Evolutionary conservation across 1,140 invertebrate species (phyloP), one percentile per base, ranked within the genome.

Genomic region (Idris sp.): DNA sequence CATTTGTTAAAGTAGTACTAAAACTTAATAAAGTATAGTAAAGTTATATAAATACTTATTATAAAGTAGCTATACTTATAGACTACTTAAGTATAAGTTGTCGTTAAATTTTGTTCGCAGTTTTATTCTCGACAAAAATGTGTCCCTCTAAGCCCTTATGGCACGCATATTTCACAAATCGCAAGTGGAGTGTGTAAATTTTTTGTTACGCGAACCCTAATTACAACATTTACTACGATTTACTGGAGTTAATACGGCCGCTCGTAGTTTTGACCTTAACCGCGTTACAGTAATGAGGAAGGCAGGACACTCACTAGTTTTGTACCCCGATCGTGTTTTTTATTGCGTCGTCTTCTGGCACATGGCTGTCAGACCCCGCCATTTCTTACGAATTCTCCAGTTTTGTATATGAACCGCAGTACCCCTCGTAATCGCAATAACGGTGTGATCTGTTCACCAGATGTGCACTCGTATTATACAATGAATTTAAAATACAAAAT

Each of bases 381-480:
- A 48, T 65, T 80, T 76, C 71, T 74, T 40, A 74, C 44, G 71
- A 79, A 71, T 75, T 76, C 48, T 48, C 73, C 58, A 76, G 69
- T 79, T 78, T 68, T 68, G 58, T 67, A 73, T 64, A 77, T 74
- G 69, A 64, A 53, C 56, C 74, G 59, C 59, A 51, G 56, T 46
- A 22, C 38, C 51, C 33, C 51, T 59, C 58, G 65, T 68, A 67
- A 53, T 48, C 48, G 43, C 54, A 56, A 44, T 72, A 53, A 71
- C 40, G 46, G 43, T 41, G 38, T 14, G 62, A 68, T 79, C 81
- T 82, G 81, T 53, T 51, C 46, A 30, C 81, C 81, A 82, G 79
- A 82, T 82, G 81, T 75, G 43, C 58, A n/a, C n/a, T n/a, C n/a
- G 5, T 44, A 48, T 58, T 54, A 56, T 62, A 65, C 61, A 76